phyloP scores from a whole-genome alignment of 92 coral and sea anemone genomes.

The Epizoanthus illoricatus region DNA sequence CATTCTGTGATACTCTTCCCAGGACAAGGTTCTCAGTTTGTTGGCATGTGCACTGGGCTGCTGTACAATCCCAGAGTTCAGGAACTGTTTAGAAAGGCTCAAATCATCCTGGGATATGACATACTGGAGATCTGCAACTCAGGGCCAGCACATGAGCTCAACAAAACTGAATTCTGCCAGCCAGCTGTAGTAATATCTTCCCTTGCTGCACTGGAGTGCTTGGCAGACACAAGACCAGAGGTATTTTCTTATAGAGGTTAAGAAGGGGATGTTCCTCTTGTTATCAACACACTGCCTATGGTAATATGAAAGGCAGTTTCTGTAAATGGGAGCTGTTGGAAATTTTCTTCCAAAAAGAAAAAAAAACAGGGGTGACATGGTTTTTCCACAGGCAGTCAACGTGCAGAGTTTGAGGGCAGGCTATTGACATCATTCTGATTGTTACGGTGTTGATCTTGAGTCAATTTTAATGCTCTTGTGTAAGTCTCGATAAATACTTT shows the following conservation, averaged over 20 bases:
- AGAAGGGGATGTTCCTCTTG: too few species aligned
- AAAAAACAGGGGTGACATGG: too few species aligned
- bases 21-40: constrained; percentile 91
- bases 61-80: constrained; percentile 30
- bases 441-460: too few species aligned
- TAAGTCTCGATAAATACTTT: too few species aligned
- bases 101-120: constrained; percentile 71
- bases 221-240: constrained; percentile 42
- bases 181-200: constrained; percentile 84
- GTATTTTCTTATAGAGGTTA: neutral
- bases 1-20: constrained; percentile 75
- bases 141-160: constrained; percentile 76
- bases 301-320: too few species aligned
- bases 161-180: constrained; percentile 82
- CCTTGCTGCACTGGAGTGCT: constrained; percentile 78
- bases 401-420: too few species aligned
- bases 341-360: too few species aligned
- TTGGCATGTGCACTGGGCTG: constrained; percentile 81
- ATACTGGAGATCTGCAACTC: constrained; percentile 63
- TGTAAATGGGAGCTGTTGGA: too few species aligned
- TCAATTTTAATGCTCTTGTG: too few species aligned
- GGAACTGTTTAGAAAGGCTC: constrained; percentile 64
- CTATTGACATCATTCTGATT: too few species aligned
- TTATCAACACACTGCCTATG: too few species aligned
- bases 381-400: too few species aligned